These are phyloP conservation scores for Drosophila picticornis DNA, from an alignment of 2,888 invertebrate genomes.

Conservation along the genomic window DNA sequence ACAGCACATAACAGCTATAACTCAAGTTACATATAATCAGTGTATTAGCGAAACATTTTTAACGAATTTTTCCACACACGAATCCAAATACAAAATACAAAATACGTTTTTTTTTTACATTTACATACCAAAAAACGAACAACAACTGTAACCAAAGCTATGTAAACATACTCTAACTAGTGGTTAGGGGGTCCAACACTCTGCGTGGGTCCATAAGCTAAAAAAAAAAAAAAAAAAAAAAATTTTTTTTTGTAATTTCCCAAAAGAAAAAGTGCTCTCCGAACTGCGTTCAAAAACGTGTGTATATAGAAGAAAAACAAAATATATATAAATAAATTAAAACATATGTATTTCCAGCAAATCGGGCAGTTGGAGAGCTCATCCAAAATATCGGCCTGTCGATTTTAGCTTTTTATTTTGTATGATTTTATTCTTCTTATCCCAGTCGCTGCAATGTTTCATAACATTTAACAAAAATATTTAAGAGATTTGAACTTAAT, in stretches of 20 bases:
- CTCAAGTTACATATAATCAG: constrained; percentile 37
- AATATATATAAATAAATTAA: not conserved
- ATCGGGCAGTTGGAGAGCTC: constrained; percentile 16
- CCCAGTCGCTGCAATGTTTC: constrained; percentile 19
- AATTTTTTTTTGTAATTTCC: not conserved
- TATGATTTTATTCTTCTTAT: constrained; percentile 16
- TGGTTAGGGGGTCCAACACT: constrained; percentile 30
- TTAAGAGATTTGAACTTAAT: constrained; percentile 31
- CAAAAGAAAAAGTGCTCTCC: constrained; percentile 1
- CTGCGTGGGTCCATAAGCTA: constrained; percentile 22
- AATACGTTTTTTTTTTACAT: constrained; percentile 43
- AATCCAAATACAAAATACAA: constrained; percentile 12
- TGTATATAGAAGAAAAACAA: constrained; percentile 34
- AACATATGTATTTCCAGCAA: constrained; percentile 3
- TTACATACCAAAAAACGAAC: constrained; percentile 27
- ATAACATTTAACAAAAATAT: constrained; percentile 19
- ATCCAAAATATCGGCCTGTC: constrained; percentile 33
- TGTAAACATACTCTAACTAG: constrained; percentile 35
- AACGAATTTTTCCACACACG: constrained; percentile 20
- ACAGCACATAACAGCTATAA: constrained; percentile 37
- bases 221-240: not conserved
- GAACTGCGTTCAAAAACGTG: constrained; percentile 26
- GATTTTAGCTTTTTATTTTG: constrained; percentile 15
- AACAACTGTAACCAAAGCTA: constrained; percentile 30
- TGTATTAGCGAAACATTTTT: constrained; percentile 46